Base-by-base conservation (phyloP, 2,113 vertebrate genomes). In the Amia ocellicauda region DNA sequence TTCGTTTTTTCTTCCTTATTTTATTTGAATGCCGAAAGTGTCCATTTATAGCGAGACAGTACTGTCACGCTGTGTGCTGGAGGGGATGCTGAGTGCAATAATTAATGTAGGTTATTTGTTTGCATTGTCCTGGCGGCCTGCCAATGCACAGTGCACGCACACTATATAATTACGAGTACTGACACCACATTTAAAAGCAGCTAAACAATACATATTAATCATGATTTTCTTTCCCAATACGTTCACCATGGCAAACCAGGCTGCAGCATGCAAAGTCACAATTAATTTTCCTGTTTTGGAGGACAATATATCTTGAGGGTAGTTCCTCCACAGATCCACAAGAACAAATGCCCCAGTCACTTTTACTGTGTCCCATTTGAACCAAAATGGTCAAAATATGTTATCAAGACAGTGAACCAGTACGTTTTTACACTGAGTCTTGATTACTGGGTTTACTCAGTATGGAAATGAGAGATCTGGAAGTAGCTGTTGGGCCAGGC, bases 161-260 rank as follows among this genome's bases (percentile, higher is more conserved):
- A 47, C 5, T 47, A 11, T 47, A 47, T 47, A 8, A 47, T 47
- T 47, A 47, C 14, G 16, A 47, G 45, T 4, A 11, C 45, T 47
- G 45, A 47, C 45, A 47, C 45, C 45, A 47, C 45, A 17, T 47
- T 47, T 47, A 19, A 47, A 47, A 47, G 45, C 3, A 47, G n/a
- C 7, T 17, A 47, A 47, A 47, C n/a, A 19, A 47, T 47, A 17
- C 45, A 47, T 47, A 47, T 47, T 47, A 47, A 47, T 47, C 45
- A 47, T 17, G 4, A 17, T 47, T 47, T n/a, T n/a, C n/a, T n/a
- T n/a, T n/a, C 4, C 45, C 45, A 47, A 5, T 5, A 19, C 3
- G 4, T 14, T 14, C 1, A 47, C 45, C 14, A 17, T 13, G 45
- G n/a, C n/a, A 19, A n/a, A n/a, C 16, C n/a, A 19, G 13, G 5